Base-by-base conservation (phyloP, 2,113 vertebrate species). In the Picathartes gymnocephalus region DNA sequence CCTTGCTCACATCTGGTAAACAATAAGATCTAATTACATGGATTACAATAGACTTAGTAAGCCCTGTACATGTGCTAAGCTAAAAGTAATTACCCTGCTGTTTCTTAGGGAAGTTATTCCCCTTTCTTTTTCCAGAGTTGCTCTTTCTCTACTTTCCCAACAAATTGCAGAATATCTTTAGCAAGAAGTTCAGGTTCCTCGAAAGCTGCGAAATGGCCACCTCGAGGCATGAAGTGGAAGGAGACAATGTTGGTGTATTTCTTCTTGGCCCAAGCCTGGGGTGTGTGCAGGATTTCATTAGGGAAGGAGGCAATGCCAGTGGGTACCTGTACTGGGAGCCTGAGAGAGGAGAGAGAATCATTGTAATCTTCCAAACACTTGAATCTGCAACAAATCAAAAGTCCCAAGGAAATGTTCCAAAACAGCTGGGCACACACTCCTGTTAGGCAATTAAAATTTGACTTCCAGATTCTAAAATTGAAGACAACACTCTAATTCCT, bases 161-260 rank as follows among this genome's bases (percentile, higher is more conserved):
- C 91, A 51, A 98, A 98, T 6, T 98, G 97, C 51, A 83, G 44
- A 88, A 98, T 96, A 81, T 98, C 98, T 92, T 80, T 91, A 61
- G 98, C 97, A 14, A 98, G 96, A 65, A 98, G 95, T 72, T 96
- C 77, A 4, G 98, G 98, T 79, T 98, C 98, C 83, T 98, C 98
- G 3, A 98, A 96, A 87, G 98, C 98, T 11, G 96, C 97, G 0
- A 98, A 98, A 83, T 98, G 98, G 39, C 98, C 98, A 15, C 98
- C 98, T 6, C 45, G 86, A 37, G 97, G 70, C 97, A 98, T 98
- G 93, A 97, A 97, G n/a, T 93, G 95, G 66, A 98, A 98, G 57
- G 98, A 98, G 61, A 98, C 8, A 0, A 98, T 97, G 37, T 97
- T 97, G 57, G 92, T 92, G 72, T 96, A 98, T 92, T 98, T 98